phyloP scores from a whole-genome alignment of 53 echinoderm and acorn worm genomes.

The Holothuria leucospilota region DNA sequence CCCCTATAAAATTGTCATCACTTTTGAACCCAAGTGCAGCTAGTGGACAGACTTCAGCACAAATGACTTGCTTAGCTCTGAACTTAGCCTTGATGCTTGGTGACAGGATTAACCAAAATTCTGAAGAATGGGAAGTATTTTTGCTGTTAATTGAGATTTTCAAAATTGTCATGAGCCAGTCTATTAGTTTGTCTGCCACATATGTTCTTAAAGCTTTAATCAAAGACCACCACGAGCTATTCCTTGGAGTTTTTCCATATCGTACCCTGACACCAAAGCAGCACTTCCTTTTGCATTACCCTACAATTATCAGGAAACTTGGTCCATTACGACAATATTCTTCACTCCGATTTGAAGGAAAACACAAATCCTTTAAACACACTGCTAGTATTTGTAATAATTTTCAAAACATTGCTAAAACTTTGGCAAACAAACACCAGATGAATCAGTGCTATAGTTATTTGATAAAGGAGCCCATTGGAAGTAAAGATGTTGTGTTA shows the following conservation, averaged over 20 bases:
- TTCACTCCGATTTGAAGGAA: slow-evolving; percentile 50
- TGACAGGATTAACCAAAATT: not conserved
- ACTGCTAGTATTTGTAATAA: not conserved
- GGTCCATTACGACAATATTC: slow-evolving; percentile 48
- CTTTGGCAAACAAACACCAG: slow-evolving; percentile 38
- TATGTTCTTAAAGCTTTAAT: slow-evolving; percentile 22
- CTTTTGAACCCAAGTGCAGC: slow-evolving; percentile 55
- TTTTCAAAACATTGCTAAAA: slow-evolving; percentile 54
- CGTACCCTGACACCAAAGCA: slow-evolving; percentile 46
- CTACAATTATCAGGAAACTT: slow-evolving; percentile 3
- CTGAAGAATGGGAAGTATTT: slow-evolving; percentile 40
- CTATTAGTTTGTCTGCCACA: slow-evolving; percentile 42
- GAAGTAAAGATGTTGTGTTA: not conserved
- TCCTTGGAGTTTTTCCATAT: slow-evolving; percentile 30
- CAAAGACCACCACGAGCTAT: slow-evolving; percentile 36
- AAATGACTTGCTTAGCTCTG: slow-evolving; percentile 41
- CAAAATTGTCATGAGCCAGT: slow-evolving; percentile 24
- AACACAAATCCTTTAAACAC: slow-evolving; percentile 48
- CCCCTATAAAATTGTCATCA: slow-evolving; percentile 33
- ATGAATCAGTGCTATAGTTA: not conserved
- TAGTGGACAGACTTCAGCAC: slow-evolving; percentile 52
- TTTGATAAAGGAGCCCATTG: not conserved
- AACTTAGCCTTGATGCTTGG: slow-evolving; percentile 52
- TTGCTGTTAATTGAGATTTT: not conserved
- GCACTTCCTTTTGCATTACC: slow-evolving; percentile 53